Conservation (phyloP, 2,113 vertebrate species). For the Callocephalon fimbriatum region DNA sequence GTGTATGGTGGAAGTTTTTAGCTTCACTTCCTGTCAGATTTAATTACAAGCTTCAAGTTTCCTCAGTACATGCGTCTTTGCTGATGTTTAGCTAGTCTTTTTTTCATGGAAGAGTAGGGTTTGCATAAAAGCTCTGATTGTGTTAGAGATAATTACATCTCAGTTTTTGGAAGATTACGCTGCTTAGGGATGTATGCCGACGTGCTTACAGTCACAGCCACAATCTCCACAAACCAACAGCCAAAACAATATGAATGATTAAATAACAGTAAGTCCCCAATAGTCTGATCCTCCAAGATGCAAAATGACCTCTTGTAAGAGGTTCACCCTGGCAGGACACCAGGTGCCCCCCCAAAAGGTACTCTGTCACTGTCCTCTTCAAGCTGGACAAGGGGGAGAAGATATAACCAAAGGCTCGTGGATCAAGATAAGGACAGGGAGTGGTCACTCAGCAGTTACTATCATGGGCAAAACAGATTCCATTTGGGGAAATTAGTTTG, state of each 20-base stretch:
- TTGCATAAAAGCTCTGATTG: conserved; percentile 22
- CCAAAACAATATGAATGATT: not conserved
- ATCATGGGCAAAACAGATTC: not conserved
- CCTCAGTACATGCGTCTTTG: not conserved
- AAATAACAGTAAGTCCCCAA: not conserved
- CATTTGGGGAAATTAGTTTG: not conserved
- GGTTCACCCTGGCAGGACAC: not conserved
- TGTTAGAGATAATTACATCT: not conserved
- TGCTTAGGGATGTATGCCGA: not conserved
- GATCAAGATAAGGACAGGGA: not conserved
- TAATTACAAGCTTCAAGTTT: conserved; percentile 24
- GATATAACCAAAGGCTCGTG: not conserved
- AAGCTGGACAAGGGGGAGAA: not conserved
- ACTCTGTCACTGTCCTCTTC: not conserved
- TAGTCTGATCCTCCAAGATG: not conserved
- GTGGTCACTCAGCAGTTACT: not conserved
- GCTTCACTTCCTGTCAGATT: conserved; percentile 14
- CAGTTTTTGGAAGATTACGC: not conserved
- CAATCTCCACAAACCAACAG: rapidly evolving
- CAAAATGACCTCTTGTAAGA: not conserved
- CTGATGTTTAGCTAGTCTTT: not conserved
- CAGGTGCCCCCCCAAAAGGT: not conserved
- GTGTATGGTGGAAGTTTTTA: not conserved
- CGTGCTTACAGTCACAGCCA: rapidly evolving
- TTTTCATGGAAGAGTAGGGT: not conserved